These are phyloP conservation scores for Trachemys scripta DNA, from an alignment of 2,113 vertebrate species.

Conservation along the genomic window DNA sequence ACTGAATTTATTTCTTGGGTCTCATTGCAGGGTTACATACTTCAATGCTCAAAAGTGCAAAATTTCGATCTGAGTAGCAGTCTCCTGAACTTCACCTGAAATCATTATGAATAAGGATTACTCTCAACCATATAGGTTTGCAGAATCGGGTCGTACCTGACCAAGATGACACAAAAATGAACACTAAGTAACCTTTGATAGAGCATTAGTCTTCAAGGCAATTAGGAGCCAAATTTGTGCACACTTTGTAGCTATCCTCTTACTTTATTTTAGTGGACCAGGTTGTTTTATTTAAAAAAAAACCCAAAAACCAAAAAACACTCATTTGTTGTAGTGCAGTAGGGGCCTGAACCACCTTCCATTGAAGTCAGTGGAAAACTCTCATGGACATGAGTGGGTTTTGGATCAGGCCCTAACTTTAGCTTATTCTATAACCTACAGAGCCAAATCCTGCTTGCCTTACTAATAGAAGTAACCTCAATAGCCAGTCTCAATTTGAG, in stretches of 20 bases:
- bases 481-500: neutral
- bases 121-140: neutral
- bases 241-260: neutral
- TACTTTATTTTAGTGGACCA: neutral
- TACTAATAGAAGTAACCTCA: neutral
- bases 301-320: too few species aligned
- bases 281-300: too few species aligned
- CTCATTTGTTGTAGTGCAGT: too few species aligned
- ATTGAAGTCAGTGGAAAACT: neutral
- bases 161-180: neutral
- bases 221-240: neutral
- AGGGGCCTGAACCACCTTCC: too few species aligned
- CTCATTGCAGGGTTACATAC: neutral
- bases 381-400: neutral
- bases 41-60: neutral
- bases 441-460: neutral
- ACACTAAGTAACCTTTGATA: neutral
- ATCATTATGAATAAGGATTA: neutral
- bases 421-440: neutral
- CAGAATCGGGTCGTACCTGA: neutral
- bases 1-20: too few species aligned
- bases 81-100: neutral
- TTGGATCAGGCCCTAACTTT: neutral
- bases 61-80: neutral
- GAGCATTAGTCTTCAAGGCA: neutral